Percentiles rank a stretch among this genome's conserved stretches.
These are phyloP conservation scores for Noctua pronuba DNA, from an alignment of 2,888 invertebrate genomes.

Conservation along the genomic window DNA sequence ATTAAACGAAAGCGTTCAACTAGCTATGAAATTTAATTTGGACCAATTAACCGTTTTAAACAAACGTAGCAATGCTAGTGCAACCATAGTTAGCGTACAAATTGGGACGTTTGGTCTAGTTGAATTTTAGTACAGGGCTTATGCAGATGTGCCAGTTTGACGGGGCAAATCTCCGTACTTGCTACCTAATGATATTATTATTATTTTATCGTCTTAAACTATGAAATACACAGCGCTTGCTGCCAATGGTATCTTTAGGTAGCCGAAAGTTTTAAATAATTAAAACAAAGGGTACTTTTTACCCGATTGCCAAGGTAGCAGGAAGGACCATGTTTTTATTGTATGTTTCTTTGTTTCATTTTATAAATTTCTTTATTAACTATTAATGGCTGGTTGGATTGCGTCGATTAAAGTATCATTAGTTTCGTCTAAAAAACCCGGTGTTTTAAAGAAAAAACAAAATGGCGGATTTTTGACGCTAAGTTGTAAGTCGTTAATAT, in stretches of 20 bases:
- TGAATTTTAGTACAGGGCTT: constrained; percentile 44
- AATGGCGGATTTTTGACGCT: no score
- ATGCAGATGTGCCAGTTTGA: constrained; percentile 48
- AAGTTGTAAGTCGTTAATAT: no score
- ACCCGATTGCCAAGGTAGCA: no score
- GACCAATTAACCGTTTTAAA: constrained; percentile 56
- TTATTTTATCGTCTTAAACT: constrained; percentile 13
- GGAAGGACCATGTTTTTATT: no score
- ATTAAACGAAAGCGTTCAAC: constrained; percentile 53
- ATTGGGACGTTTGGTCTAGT: constrained; percentile 39
- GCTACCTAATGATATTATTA: background rate
- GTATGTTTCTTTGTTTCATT: no score
- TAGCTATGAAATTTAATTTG: constrained; percentile 55
- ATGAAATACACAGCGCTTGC: background rate
- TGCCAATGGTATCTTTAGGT: background rate
- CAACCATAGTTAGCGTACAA: constrained; percentile 36
- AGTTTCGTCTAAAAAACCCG: no score
- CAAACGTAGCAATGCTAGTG: constrained; percentile 40
- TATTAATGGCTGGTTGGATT: no score
- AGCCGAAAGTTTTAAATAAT: background rate
- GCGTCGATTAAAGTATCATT: no score
- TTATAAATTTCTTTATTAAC: no score
- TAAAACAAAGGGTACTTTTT: background rate
- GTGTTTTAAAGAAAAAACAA: no score
- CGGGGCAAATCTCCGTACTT: constrained; percentile 28